Base-by-base conservation (phyloP, 2,113 vertebrate species). In the Ascaphus truei region DNA sequence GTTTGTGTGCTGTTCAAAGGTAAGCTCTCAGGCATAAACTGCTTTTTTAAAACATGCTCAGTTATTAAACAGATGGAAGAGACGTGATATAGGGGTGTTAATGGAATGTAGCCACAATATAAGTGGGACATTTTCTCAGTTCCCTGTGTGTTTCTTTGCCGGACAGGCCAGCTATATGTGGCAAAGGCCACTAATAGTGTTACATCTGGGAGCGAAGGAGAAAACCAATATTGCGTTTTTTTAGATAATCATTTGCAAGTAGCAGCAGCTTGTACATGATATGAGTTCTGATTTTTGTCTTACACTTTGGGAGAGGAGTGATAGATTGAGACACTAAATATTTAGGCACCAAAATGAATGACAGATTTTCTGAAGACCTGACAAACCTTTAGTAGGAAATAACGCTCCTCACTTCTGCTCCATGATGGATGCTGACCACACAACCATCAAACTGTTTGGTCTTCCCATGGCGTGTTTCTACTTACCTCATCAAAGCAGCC, bases 321-420 rank as follows among this genome's bases (percentile, higher is more conserved):
- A 61, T 45, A 27, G 13, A 59, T 41, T 26, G 56, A 25, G 43
- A 48, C 41, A 62, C 60, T 33, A 48, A 64, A 64, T 64, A 64
- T 52, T 52, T 52, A 52, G 30, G 30, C 18, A 51, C 31, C 25
- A 26, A 51, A 64, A 37, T 62, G 3, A 64, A 63, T n/a, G 34
- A 30, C 43, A 63, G 18, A 51, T 63, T 50, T 50, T 20, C 30
- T 36, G 36, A 33, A 13, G 13, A 18, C n/a, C 30, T 50, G 43
- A 63, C 22, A 61, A 39, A 29, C 8, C 58, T 30, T 27, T 23
- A 31, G 39, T 47, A 29, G n/a, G 47, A 37, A 64, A 64, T 37
- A 64, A 15, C 5, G 15, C n/a, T n/a, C 31, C 20, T 50, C 47
- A 27, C 30, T 47, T 64, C 47, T 22, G 16, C 16, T 36, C 48